phyloP scores from a whole-genome alignment of 2,797 vertebrate genomes.

The Champsocephalus esox region DNA sequence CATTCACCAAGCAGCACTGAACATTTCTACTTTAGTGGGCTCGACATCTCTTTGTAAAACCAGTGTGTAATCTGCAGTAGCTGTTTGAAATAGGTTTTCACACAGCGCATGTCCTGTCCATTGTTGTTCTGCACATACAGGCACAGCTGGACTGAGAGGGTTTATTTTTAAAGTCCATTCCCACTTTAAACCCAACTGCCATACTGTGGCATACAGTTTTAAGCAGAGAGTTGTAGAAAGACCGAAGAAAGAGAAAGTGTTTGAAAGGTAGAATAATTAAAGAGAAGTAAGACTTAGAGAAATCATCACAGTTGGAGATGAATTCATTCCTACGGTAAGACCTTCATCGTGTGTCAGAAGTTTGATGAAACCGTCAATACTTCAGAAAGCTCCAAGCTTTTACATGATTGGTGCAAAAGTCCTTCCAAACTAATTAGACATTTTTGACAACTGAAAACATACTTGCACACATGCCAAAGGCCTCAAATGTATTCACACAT shows the following conservation, averaged over 20 bases:
- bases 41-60: background rate
- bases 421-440: conserved; percentile 7
- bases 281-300: background rate
- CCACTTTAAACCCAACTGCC: conserved; percentile 50
- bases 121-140: conserved; percentile 7
- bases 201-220: conserved; percentile 46
- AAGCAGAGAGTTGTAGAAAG: conserved; percentile 12
- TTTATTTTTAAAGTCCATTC: conserved; percentile 58
- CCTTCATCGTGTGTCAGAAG: background rate
- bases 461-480: conserved; percentile 4
- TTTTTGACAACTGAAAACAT: conserved; percentile 22
- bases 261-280: conserved; percentile 10
- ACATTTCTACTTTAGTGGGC: no score
- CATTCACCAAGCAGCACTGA: no score
- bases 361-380: conserved; percentile 12
- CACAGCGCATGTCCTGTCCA: conserved; percentile 7
- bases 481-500: conserved; percentile 3
- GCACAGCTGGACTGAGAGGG: conserved; percentile 50
- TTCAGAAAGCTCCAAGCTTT: conserved; percentile 17
- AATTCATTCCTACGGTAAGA: conserved; percentile 14
- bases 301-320: background rate
- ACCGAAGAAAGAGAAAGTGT: background rate
- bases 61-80: conserved; percentile 23
- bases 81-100: conserved; percentile 29
- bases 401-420: conserved; percentile 17